phyloP scores from a whole-genome alignment of 1,140 invertebrate species.

The Aphidius gifuensis region DNA sequence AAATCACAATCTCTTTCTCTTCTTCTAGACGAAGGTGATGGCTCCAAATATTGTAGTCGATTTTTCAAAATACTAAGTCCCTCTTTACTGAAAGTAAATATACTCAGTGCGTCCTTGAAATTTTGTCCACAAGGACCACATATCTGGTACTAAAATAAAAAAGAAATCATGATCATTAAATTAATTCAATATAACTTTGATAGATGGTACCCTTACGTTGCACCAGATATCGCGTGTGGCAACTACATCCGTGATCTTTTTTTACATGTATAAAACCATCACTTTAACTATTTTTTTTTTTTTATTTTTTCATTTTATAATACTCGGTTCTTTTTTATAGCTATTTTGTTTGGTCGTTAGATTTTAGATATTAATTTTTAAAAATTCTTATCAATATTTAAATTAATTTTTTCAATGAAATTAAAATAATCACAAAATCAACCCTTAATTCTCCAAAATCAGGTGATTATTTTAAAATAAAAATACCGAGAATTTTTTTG shows the following conservation, averaged over 20 bases:
- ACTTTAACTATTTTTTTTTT: no score
- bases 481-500: no score
- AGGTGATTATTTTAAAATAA: no score
- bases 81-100: conserved; percentile 56
- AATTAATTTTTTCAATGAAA: no score
- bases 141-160: conserved; percentile 43
- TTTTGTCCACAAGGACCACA: conserved; percentile 53
- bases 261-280: conserved; percentile 15
- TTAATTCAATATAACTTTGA: conserved; percentile 1
- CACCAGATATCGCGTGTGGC: conserved; percentile 20
- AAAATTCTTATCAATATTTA: no score
- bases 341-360: no score
- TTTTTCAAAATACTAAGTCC: conserved; percentile 59
- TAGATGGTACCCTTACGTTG: conserved; percentile 4
- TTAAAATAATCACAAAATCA: no score
- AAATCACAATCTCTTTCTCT: conserved; percentile 32
- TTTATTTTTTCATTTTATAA: no score
- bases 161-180: conserved; percentile 15
- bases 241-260: conserved; percentile 4
- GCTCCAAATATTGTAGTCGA: conserved; percentile 60
- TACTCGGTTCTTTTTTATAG: no score
- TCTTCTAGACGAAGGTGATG: conserved; percentile 58
- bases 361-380: no score
- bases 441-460: no score
- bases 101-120: conserved; percentile 60